Percentiles rank a stretch among this genome's conserved stretches.
These are phyloP conservation scores for Siphonodentalium dalli DNA, from an alignment of 2,888 invertebrate species.

Conservation along the genomic window DNA sequence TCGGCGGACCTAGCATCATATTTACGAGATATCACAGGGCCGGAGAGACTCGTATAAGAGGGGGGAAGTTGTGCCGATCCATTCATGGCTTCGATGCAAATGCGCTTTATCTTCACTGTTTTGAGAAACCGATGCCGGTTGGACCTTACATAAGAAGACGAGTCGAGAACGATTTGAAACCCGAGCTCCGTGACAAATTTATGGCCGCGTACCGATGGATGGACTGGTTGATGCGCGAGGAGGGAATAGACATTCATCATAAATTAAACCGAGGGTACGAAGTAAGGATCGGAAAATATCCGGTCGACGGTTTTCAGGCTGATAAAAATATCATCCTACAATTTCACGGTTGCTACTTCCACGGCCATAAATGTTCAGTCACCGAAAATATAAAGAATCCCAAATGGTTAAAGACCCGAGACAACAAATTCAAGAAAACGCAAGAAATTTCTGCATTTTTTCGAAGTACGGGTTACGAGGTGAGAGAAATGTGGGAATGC, in stretches of 20 bases:
- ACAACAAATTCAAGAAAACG: neutral
- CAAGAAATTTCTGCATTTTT: neutral
- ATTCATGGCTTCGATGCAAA: conserved; percentile 30
- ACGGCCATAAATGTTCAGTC: too few relatives aligned
- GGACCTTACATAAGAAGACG: conserved; percentile 22
- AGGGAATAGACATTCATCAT: conserved; percentile 16
- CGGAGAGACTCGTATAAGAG: conserved; percentile 19
- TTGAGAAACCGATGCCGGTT: conserved; percentile 28
- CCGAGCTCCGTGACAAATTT: conserved; percentile 21
- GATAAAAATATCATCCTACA: too few relatives aligned
- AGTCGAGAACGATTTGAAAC: conserved; percentile 22
- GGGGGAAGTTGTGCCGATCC: too few relatives aligned
- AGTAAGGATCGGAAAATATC: conserved; percentile 17
- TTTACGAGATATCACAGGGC: conserved; percentile 17
- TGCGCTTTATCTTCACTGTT: conserved; percentile 26
- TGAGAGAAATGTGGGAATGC: too few relatives aligned
- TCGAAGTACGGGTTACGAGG: too few relatives aligned
- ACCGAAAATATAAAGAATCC: neutral
- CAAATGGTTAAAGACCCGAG: neutral
- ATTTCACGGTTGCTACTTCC: too few relatives aligned
- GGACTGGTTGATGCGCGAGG: conserved; percentile 15
- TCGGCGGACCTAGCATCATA: conserved; percentile 26
- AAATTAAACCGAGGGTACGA: conserved; percentile 13
- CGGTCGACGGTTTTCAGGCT: conserved; percentile 25
- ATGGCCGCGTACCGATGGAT: conserved; percentile 24